phyloP scores from a whole-genome alignment of 2,888 invertebrate species.

The Erebia ligea region DNA sequence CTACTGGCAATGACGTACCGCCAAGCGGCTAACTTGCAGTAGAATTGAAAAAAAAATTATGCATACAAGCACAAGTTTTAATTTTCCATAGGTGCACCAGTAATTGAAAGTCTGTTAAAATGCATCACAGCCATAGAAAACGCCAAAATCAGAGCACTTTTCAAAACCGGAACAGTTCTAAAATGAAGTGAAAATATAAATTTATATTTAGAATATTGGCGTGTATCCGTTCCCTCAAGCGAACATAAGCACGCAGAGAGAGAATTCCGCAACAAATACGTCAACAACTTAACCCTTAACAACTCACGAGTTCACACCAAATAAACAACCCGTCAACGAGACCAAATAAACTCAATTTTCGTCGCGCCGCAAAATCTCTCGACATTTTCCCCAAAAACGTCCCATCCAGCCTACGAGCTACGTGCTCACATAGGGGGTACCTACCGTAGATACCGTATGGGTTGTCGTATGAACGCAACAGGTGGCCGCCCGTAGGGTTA shows the following conservation, averaged over 20 bases:
- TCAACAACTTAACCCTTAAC: conserved; percentile 50
- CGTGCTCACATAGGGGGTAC: conserved; percentile 53
- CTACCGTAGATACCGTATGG: conserved; percentile 58
- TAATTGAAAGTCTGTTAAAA: too few species aligned
- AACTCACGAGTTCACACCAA: conserved; percentile 45
- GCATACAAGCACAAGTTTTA: too few species aligned
- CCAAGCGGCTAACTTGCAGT: too few species aligned
- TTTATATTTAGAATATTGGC: not conserved
- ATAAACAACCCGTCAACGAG: conserved; percentile 62
- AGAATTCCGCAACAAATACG: conserved; percentile 37
- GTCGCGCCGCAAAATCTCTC: conserved; percentile 52
- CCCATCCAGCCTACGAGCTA: conserved; percentile 45
- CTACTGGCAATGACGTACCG: too few species aligned
- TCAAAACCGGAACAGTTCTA: not conserved
- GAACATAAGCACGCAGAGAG: conserved; percentile 12
- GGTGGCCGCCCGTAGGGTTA: conserved; percentile 82
- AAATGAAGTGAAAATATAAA: not conserved
- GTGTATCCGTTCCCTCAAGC: conserved; percentile 9
- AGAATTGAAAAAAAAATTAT: too few species aligned
- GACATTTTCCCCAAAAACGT: conserved; percentile 47
- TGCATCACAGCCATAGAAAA: too few species aligned
- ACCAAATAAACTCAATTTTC: conserved; percentile 73
- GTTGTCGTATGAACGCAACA: conserved; percentile 77
- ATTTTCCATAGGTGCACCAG: too few species aligned
- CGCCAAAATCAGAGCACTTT: too few species aligned